phyloP scores from a whole-genome alignment of 2,113 vertebrate genomes.

The Thermophis baileyi region DNA sequence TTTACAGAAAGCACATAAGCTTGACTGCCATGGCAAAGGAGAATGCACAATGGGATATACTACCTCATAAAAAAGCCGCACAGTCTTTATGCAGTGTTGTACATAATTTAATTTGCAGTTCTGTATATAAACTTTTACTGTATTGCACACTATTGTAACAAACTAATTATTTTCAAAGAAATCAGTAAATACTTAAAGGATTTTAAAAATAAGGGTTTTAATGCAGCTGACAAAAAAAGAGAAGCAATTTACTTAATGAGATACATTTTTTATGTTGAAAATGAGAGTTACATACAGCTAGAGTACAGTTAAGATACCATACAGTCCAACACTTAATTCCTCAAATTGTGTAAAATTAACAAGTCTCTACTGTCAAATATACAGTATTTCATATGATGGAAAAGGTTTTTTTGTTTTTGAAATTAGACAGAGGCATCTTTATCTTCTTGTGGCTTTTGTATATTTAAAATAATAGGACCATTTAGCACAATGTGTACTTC shows the following conservation, averaged over 20 bases:
- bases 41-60: constrained; percentile 28
- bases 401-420: constrained; percentile 54
- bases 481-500: constrained; percentile 65
- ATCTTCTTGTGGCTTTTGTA: constrained; percentile 58
- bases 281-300: constrained; percentile 69
- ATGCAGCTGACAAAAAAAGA: constrained; percentile 70
- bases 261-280: constrained; percentile 70
- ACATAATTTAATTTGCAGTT: constrained; percentile 71
- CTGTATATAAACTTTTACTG: constrained; percentile 69
- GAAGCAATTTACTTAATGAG: constrained; percentile 71
- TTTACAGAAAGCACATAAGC: not conserved
- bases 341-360: constrained; percentile 71
- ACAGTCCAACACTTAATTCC: constrained; percentile 71
- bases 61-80: constrained; percentile 63
- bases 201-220: constrained; percentile 74
- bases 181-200: constrained; percentile 67
- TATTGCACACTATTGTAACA: constrained; percentile 68
- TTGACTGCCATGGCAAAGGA: not conserved
- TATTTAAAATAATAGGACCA: constrained; percentile 67
- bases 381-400: constrained; percentile 66
- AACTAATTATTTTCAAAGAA: constrained; percentile 70
- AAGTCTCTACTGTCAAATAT: constrained; percentile 72
- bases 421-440: constrained; percentile 68
- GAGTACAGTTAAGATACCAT: constrained; percentile 71
- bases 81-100: constrained; percentile 51